Conservation (phyloP, 1,140 invertebrate species). For the Mycetomoellerius zeteki region DNA sequence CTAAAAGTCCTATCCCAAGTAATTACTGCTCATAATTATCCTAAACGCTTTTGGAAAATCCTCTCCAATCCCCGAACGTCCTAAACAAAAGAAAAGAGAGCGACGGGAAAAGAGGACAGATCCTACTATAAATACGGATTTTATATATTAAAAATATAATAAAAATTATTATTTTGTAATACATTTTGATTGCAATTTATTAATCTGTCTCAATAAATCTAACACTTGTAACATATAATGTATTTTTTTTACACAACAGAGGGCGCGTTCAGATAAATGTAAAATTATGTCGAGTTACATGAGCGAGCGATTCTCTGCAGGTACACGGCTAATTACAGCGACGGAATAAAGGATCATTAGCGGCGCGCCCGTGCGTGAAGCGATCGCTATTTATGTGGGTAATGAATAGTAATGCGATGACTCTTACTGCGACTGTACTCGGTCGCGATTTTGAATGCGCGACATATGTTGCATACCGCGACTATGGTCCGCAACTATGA, state of each 20-base stretch:
- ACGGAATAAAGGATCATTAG: conserved; percentile 66
- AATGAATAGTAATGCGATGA: conserved; percentile 64
- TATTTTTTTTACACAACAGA: not conserved
- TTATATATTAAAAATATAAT: not conserved
- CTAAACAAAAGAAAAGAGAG: no score
- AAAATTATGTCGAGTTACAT: conserved; percentile 54
- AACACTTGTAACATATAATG: not conserved
- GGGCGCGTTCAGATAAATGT: not conserved
- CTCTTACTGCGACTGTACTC: conserved; percentile 41
- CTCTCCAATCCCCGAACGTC: no score
- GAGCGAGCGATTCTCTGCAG: conserved; percentile 24
- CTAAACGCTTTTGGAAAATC: no score
- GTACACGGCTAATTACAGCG: conserved; percentile 51
- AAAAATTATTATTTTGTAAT: not conserved
- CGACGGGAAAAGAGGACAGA: no score
- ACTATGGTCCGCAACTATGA: conserved; percentile 23
- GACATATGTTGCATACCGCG: conserved; percentile 15
- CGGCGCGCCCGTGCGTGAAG: conserved; percentile 52
- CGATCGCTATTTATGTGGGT: conserved; percentile 53
- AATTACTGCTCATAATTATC: no score
- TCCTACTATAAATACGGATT: not conserved
- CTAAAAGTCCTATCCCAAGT: no score
- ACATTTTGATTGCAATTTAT: not conserved
- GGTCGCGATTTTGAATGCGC: conserved; percentile 53
- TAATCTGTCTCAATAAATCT: not conserved